phyloP scores from a whole-genome alignment of 2,797 vertebrate genomes.

The Ataeniobius toweri region DNA sequence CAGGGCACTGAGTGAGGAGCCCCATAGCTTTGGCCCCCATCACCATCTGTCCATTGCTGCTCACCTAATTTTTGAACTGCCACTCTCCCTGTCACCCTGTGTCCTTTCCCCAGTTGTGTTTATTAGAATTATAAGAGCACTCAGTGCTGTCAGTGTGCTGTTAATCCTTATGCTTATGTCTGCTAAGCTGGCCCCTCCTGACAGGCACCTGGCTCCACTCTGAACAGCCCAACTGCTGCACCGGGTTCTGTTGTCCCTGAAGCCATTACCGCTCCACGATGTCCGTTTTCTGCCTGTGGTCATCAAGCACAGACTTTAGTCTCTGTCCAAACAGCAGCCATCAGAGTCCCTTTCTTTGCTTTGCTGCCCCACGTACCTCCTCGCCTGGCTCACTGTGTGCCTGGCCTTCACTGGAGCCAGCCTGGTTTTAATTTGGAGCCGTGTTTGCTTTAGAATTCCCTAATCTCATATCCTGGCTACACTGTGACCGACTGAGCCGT shows the following conservation, averaged over 20 bases:
- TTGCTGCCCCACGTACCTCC: background rate
- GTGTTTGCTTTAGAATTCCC: slow-evolving; percentile 70
- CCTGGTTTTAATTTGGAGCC: slow-evolving; percentile 74
- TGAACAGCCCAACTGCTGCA: slow-evolving; percentile 30
- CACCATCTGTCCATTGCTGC: slow-evolving; percentile 66
- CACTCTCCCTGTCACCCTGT: slow-evolving; percentile 27
- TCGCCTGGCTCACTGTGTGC: slow-evolving; percentile 27
- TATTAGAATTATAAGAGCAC: slow-evolving; percentile 60
- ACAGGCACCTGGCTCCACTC: slow-evolving; percentile 63
- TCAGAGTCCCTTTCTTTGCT: slow-evolving; percentile 8
- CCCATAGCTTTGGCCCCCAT: slow-evolving; percentile 42
- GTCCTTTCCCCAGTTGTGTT: slow-evolving; percentile 47
- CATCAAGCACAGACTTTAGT: slow-evolving; percentile 21
- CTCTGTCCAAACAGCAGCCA: slow-evolving; percentile 22
- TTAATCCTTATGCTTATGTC: slow-evolving; percentile 69
- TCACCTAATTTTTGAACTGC: slow-evolving; percentile 52
- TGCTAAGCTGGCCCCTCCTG: slow-evolving; percentile 57
- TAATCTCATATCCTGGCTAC: slow-evolving; percentile 65
- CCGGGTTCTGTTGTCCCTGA: slow-evolving; percentile 61
- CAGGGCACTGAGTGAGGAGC: slow-evolving; percentile 39
- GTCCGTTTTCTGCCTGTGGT: slow-evolving; percentile 50
- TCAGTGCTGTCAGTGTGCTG: slow-evolving; percentile 60
- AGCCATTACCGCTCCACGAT: slow-evolving; percentile 54
- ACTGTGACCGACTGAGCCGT: slow-evolving; percentile 30
- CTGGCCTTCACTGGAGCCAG: slow-evolving; percentile 1